These are phyloP conservation scores for Bicyclus anynana DNA, from an alignment of 1,140 invertebrate species.

Conservation along the genomic window DNA sequence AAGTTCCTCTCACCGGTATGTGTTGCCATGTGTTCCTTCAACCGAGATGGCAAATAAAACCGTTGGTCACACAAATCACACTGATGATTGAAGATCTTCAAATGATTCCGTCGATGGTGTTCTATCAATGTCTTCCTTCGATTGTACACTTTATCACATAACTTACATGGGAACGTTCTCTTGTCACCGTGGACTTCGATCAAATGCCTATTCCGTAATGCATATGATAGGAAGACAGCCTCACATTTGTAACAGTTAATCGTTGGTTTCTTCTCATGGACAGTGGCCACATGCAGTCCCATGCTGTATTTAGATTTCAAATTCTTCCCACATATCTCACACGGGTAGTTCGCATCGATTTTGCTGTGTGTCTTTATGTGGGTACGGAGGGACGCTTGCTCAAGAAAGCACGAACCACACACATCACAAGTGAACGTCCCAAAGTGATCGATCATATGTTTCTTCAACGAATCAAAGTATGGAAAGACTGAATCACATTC, in stretches of 20 bases:
- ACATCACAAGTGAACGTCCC: slow-evolving; percentile 61
- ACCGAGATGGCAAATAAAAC: slow-evolving; percentile 56
- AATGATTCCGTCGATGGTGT: slow-evolving; percentile 56
- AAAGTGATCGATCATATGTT: slow-evolving; percentile 65
- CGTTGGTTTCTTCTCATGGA: slow-evolving; percentile 60
- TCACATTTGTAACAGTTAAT: slow-evolving; percentile 66
- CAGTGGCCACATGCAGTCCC: slow-evolving; percentile 51
- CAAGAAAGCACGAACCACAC: slow-evolving; percentile 60
- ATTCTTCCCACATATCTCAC: slow-evolving; percentile 62
- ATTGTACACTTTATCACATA: slow-evolving; percentile 66
- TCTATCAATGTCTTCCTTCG: slow-evolving; percentile 63
- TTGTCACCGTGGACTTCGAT: slow-evolving; percentile 62
- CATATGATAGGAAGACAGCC: slow-evolving; percentile 55
- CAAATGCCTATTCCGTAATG: slow-evolving; percentile 52
- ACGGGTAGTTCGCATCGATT: slow-evolving; percentile 52
- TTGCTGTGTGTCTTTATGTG: slow-evolving; percentile 59
- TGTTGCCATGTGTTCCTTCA: slow-evolving; percentile 66
- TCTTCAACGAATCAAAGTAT: slow-evolving; percentile 57
- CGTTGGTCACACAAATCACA: slow-evolving; percentile 61
- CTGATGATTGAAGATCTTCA: slow-evolving; percentile 59
- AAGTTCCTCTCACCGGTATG: slow-evolving; percentile 64
- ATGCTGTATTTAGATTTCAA: slow-evolving; percentile 62
- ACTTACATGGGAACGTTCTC: slow-evolving; percentile 56
- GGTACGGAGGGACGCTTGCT: slow-evolving; percentile 46
- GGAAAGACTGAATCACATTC: slow-evolving; percentile 43